Evolutionary conservation across 2,113 vertebrate species (phyloP), one percentile per base, ranked within the genome.

Genomic region (Tachysurus vachellii): DNA sequence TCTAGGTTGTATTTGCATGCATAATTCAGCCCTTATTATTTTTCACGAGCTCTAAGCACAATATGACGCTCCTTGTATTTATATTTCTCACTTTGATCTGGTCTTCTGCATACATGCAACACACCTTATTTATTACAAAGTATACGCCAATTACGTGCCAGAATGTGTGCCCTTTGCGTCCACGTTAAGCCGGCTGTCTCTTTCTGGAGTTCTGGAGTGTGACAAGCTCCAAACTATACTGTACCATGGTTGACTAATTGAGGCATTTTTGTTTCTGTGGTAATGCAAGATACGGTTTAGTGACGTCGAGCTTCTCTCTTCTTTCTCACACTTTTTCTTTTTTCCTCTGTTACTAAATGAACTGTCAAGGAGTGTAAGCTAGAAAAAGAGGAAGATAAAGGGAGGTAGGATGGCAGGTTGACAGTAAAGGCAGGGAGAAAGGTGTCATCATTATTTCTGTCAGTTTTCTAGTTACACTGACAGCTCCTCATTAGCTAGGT

Each of bases 401-500:
- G 31, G 53, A 71, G n/a, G 44, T 28, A 47, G 31, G 14, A 44
- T 86, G 28, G 13, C 3, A 75, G 50, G 84, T 66, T 83, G 82
- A 88, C 70, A 83, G 54, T 85, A 66, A 68, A 66, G 88, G 79
- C 83, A 87, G 83, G 64, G 76, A 70, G 75, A 68, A 87, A 91
- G 89, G 64, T 89, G 70, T 83, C 88, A 88, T 88, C 90, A 92
- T 88, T 91, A 85, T 92, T 88, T 75, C 57, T 76, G 57, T 82
- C 79, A 87, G 80, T 89, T 85, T 62, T 93, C 89, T 91, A 84
- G 89, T 91, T 90, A 88, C 75, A 50, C 82, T 86, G 31, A 92
- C 89, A 85, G 82, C 90, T 91, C 86, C 54, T 88, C 92, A 91
- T 93, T 94, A 84, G 91, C 82, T 91, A 50, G 56, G 88, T 26